phyloP scores from a whole-genome alignment of 2,797 vertebrate genomes.

The Oophaga sylvatica region DNA sequence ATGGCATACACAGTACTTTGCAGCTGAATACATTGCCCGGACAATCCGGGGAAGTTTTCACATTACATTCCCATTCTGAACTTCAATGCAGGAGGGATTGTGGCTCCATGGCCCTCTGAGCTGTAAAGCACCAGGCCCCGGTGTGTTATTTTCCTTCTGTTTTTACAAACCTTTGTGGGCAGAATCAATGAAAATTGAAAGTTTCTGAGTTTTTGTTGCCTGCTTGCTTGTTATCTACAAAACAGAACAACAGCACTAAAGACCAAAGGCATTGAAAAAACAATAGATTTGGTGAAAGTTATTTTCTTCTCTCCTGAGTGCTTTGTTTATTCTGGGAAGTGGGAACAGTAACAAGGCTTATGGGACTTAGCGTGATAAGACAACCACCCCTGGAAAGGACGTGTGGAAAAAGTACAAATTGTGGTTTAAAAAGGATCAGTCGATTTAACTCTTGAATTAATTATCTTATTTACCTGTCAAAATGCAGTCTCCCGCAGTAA shows the following conservation, averaged over 20 bases:
- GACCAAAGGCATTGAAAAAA: constrained; percentile 43
- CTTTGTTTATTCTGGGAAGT: constrained; percentile 48
- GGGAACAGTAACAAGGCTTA: constrained; percentile 48
- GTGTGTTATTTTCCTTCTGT: constrained; percentile 22
- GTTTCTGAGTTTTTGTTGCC: constrained; percentile 40
- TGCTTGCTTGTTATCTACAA: constrained; percentile 43
- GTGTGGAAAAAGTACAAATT: constrained; percentile 24
- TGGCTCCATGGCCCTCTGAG: background rate
- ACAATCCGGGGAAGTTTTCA: background rate
- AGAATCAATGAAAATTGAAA: constrained; percentile 53
- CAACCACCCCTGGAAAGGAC: constrained; percentile 30
- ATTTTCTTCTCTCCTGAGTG: constrained; percentile 39
- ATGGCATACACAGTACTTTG: background rate
- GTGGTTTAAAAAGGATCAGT: constrained; percentile 42
- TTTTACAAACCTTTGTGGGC: constrained; percentile 48
- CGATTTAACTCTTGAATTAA: constrained; percentile 14
- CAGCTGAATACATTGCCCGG: background rate
- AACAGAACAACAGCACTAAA: constrained; percentile 38
- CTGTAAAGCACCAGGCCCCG: constrained; percentile 13
- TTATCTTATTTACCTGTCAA: background rate
- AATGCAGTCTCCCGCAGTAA: background rate
- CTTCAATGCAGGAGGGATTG: constrained; percentile 29
- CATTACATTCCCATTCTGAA: constrained; percentile 14
- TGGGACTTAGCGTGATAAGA: constrained; percentile 36
- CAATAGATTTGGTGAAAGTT: constrained; percentile 56